Percentiles rank a stretch among this genome's conserved stretches.
Evolutionary conservation across 2,113 vertebrate species (phyloP).

Genomic region (Saiga tatarica): DNA sequence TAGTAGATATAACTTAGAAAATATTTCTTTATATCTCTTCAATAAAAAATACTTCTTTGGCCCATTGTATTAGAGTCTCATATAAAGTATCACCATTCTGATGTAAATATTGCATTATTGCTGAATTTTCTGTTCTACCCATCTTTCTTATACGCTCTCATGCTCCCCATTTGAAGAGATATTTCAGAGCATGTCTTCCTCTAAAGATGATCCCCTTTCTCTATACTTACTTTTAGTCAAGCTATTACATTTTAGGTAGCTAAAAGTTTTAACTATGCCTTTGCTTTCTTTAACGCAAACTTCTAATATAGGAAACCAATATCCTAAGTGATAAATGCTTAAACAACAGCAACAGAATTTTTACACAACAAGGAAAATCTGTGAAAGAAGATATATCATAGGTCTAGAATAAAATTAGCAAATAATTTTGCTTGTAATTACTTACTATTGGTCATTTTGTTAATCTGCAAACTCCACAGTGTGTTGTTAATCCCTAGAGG

Average conservation of each 20-base stretch:
- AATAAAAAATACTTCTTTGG: neutral
- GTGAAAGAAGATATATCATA: neutral
- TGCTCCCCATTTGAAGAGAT: neutral
- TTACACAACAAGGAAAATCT: neutral
- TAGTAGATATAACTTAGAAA: neutral
- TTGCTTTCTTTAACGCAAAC: neutral
- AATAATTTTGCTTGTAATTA: neutral
- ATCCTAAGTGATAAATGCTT: neutral
- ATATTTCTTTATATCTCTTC: neutral
- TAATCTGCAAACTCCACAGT: neutral
- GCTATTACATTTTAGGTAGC: neutral
- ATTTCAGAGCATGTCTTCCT: neutral
- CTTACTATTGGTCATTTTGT: neutral
- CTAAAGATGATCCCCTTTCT: neutral
- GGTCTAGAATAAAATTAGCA: neutral
- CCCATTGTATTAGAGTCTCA: neutral
- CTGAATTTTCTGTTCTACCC: neutral
- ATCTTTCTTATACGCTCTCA: neutral
- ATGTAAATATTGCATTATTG: neutral
- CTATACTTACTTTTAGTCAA: neutral
- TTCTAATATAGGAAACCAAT: neutral
- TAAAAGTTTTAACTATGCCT: neutral
- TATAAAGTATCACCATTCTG: neutral
- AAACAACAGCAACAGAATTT: neutral
- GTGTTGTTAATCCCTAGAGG: neutral